Percentiles rank a stretch among this genome's conserved stretches.
Evolutionary conservation across 2,113 vertebrate species (phyloP).

Genomic region (Kryptolebias marmoratus): DNA sequence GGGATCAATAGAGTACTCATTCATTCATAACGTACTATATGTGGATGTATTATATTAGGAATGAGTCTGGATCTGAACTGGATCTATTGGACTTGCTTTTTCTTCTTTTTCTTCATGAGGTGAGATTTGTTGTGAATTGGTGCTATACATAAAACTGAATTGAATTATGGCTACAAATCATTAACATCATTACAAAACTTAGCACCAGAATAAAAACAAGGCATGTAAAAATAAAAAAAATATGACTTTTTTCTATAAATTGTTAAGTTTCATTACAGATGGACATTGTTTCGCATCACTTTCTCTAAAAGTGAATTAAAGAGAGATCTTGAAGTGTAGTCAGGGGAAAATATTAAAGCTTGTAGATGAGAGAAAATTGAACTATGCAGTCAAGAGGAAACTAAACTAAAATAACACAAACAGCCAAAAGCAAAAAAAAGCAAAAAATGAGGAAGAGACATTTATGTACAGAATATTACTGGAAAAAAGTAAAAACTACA

Average conservation of each 20-base stretch:
- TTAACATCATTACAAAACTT: slow-evolving; percentile 7
- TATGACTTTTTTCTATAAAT: not conserved
- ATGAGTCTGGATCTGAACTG: too few species aligned
- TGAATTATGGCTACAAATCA: slow-evolving; percentile 2
- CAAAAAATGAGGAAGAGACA: slow-evolving; percentile 20
- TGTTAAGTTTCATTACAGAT: not conserved
- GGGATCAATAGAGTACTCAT: too few species aligned
- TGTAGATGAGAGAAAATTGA: slow-evolving; percentile 1
- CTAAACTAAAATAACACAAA: slow-evolving; percentile 49
- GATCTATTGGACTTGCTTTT: too few species aligned
- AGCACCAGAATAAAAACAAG: not conserved
- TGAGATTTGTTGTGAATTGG: too few species aligned
- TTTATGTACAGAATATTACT: slow-evolving; percentile 17
- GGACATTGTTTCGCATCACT: slow-evolving; percentile 3
- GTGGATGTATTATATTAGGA: too few species aligned
- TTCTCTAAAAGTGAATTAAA: not conserved
- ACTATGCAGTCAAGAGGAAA: slow-evolving; percentile 30
- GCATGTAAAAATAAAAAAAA: not conserved
- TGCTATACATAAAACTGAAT: too few species aligned
- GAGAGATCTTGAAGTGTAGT: not conserved
- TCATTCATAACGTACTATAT: too few species aligned
- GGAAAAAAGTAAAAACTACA: not conserved
- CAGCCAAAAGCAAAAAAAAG: slow-evolving; percentile 22
- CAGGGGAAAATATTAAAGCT: not conserved
- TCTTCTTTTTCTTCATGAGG: too few species aligned